Percentiles rank a stretch among this genome's conserved stretches.
Evolutionary conservation across 2,888 invertebrate genomes (phyloP).

Genomic region (Eledone cirrhosa): DNA sequence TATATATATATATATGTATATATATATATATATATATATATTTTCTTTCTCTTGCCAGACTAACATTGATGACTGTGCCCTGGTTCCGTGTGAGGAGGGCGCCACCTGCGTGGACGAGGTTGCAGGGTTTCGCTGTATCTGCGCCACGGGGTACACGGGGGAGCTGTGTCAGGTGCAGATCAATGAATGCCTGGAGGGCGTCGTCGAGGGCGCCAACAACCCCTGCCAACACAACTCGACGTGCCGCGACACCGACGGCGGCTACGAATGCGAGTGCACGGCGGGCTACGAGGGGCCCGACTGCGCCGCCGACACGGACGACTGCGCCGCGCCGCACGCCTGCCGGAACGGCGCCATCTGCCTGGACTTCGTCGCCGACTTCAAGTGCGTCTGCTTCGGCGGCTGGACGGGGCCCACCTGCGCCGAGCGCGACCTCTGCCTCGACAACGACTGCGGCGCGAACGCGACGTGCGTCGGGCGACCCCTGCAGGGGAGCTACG

Average conservation of each 20-base stretch:
- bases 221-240: conserved; percentile 4
- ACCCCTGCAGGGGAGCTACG: not conserved
- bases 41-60: not conserved
- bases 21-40: no score
- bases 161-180: not conserved
- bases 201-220: not conserved
- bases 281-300: not conserved
- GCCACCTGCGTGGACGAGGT: not conserved
- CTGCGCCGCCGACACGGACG: conserved; percentile 1
- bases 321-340: conserved; percentile 31
- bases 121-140: not conserved
- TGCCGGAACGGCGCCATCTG: conserved; percentile 36
- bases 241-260: not conserved
- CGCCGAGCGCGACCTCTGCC: conserved; percentile 18
- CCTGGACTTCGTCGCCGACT: conserved; percentile 29
- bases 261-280: conserved; percentile 5
- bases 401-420: conserved; percentile 35
- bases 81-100: not conserved
- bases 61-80: not conserved
- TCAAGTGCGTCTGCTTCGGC: conserved; percentile 34
- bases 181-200: not conserved
- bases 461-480: not conserved
- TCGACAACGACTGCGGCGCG: not conserved
- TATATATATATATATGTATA: no score
- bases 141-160: not conserved